A percentile compares a stretch with the other conserved stretches of the same genome.
Conservation (phyloP, 2,797 vertebrate species). For the Darevskia mixta region DNA sequence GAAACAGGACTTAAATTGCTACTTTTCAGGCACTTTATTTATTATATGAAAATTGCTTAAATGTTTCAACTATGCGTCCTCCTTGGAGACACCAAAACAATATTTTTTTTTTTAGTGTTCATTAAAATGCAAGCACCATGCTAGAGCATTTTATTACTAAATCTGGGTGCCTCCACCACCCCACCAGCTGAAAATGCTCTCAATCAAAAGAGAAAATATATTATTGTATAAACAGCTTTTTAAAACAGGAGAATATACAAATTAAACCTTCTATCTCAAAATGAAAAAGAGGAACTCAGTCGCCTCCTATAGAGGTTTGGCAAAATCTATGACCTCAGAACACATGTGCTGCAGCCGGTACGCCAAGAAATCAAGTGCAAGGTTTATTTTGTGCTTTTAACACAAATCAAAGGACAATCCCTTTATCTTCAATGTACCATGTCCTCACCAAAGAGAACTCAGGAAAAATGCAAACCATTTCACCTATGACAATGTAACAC, state of each 20-base stretch:
- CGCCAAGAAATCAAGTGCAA: neutral
- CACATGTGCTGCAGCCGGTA: neutral
- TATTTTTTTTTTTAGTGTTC: neutral
- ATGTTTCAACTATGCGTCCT: neutral
- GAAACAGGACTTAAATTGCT: neutral
- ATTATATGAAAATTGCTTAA: neutral
- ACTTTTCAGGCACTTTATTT: neutral
- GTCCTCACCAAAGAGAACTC: neutral
- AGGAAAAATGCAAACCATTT: neutral
- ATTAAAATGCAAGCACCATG: neutral
- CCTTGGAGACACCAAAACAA: neutral
- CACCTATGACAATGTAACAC: neutral
- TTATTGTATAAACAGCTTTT: neutral
- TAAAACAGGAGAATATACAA: constrained; percentile 22
- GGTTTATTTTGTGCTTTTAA: neutral
- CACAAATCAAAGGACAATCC: neutral
- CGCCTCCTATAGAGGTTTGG: neutral
- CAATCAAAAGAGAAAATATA: neutral
- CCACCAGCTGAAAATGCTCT: too few species aligned
- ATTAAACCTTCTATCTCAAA: constrained; percentile 21
- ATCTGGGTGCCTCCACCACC: too few species aligned
- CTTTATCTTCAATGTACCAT: neutral
- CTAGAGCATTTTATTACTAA: neutral
- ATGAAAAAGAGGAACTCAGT: neutral
- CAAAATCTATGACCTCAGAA: neutral